Evolutionary conservation across 2,888 invertebrate species (phyloP).

Genomic region (Lithophane ornitopus): DNA sequence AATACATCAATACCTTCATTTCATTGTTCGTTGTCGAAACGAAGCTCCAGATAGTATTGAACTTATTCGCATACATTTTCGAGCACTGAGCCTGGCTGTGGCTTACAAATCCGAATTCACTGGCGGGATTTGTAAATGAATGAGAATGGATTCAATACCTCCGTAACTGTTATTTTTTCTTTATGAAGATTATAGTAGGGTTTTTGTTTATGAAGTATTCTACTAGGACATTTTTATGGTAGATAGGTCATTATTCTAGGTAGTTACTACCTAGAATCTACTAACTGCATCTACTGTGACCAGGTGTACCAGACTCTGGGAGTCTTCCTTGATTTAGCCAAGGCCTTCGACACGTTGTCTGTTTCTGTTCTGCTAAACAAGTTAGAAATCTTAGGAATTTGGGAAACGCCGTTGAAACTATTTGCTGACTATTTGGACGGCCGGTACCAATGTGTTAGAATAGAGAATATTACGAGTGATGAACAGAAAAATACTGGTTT

Average conservation of each 20-base stretch:
- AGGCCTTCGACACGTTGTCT: too few relatives aligned
- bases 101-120: conserved; percentile 17
- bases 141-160: conserved; percentile 12
- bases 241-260: not conserved
- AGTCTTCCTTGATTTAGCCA: too few relatives aligned
- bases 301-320: too few relatives aligned
- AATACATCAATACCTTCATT: not conserved
- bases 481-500: too few relatives aligned
- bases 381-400: too few relatives aligned
- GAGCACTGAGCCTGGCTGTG: conserved; percentile 22
- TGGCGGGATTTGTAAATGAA: conserved; percentile 31
- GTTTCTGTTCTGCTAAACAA: too few relatives aligned
- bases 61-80: conserved; percentile 40
- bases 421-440: too few relatives aligned
- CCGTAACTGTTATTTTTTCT: not conserved
- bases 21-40: conserved; percentile 4
- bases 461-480: too few relatives aligned
- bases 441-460: too few relatives aligned
- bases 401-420: too few relatives aligned
- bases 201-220: not conserved
- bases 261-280: too few relatives aligned
- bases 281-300: too few relatives aligned
- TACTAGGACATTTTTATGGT: not conserved
- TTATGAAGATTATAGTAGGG: not conserved
- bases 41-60: not conserved